Conservation (phyloP, 2,888 invertebrate genomes). For the Calliopum simillimum region DNA sequence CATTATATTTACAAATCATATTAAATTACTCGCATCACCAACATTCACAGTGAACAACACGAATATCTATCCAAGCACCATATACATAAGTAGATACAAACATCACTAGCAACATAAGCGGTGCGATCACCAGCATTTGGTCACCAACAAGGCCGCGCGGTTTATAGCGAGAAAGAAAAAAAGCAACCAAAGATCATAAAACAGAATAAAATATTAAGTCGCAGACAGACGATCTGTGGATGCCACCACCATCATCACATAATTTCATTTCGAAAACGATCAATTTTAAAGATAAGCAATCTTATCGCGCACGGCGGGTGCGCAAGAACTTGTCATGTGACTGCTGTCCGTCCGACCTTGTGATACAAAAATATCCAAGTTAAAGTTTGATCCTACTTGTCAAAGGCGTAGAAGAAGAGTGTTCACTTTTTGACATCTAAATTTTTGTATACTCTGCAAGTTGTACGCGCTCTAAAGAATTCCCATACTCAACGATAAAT, state of each 20-base stretch:
- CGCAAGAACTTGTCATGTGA: slow-evolving; percentile 48
- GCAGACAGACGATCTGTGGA: slow-evolving; percentile 60
- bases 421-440: slow-evolving; percentile 46
- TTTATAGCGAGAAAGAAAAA: too few relatives aligned
- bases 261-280: slow-evolving; percentile 65
- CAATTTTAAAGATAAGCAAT: slow-evolving; percentile 60
- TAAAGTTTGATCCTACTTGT: neutral
- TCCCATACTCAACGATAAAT: slow-evolving; percentile 29
- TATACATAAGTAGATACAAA: too few relatives aligned
- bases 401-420: neutral
- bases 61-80: slow-evolving; percentile 52
- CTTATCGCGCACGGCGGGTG: slow-evolving; percentile 51
- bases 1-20: slow-evolving; percentile 53
- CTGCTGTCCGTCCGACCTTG: slow-evolving; percentile 17
- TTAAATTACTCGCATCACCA: slow-evolving; percentile 60
- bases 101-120: slow-evolving; percentile 7
- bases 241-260: slow-evolving; percentile 59
- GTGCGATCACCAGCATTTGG: neutral
- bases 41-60: slow-evolving; percentile 58
- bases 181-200: slow-evolving; percentile 41
- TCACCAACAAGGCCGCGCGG: neutral
- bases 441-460: slow-evolving; percentile 40
- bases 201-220: slow-evolving; percentile 60
- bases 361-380: neutral
- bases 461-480: slow-evolving; percentile 42